Percentiles rank a stretch among this genome's conserved stretches.
Conservation (phyloP, 2,888 invertebrate genomes). For the Epicampocera succincta region DNA sequence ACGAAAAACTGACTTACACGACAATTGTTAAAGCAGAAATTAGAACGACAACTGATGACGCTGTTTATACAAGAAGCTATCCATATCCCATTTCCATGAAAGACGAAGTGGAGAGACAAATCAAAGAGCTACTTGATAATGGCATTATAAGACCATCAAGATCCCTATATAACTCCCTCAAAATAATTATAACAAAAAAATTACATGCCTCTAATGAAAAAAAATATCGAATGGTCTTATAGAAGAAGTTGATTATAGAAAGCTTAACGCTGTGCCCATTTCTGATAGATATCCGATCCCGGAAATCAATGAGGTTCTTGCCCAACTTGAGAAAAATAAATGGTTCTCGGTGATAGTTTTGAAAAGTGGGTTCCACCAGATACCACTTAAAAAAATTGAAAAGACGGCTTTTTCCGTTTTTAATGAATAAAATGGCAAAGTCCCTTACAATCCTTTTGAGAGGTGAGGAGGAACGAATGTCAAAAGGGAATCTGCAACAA, state of each 20-base stretch:
- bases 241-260: constrained; percentile 43
- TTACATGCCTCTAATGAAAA: constrained; percentile 30
- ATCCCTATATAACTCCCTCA: constrained; percentile 40
- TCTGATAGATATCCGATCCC: too few relatives aligned
- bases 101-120: constrained; percentile 22
- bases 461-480: constrained; percentile 9
- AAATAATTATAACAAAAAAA: constrained; percentile 53
- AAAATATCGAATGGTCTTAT: constrained; percentile 50
- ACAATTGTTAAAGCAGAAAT: constrained; percentile 40
- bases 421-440: constrained; percentile 10
- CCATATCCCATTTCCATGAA: constrained; percentile 34
- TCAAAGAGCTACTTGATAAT: too few relatives aligned
- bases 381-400: constrained; percentile 35
- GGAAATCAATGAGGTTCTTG: constrained; percentile 38
- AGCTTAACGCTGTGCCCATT: constrained; percentile 52
- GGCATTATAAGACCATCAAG: constrained; percentile 34
- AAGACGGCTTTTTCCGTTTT: constrained; percentile 38
- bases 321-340: constrained; percentile 19
- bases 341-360: constrained; percentile 13
- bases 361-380: constrained; percentile 52
- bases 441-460: constrained; percentile 12
- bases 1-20: constrained; percentile 32
- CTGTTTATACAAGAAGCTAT: constrained; percentile 27
- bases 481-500: constrained; percentile 5
- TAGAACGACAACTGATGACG: too few relatives aligned